phyloP scores from a whole-genome alignment of 2,113 vertebrate species.

The Xiphorhynchus elegans region DNA sequence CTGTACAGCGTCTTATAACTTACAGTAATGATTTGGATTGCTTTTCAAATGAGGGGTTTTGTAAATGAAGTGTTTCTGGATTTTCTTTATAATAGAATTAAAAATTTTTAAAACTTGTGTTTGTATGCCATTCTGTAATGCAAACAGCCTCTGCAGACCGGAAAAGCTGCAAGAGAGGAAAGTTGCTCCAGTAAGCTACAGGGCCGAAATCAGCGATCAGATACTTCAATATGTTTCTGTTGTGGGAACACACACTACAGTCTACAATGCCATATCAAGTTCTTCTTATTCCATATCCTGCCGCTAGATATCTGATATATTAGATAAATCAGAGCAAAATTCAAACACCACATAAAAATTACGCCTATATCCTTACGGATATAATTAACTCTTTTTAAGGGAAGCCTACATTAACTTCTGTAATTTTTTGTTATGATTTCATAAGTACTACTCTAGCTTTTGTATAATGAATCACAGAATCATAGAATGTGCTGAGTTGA shows the following conservation, averaged over 20 bases:
- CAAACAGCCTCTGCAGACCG: neutral
- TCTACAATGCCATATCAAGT: neutral
- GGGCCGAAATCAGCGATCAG: neutral
- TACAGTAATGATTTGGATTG: neutral
- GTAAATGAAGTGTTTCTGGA: neutral
- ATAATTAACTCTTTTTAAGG: neutral
- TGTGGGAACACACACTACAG: neutral
- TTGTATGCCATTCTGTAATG: neutral
- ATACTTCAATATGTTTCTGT: neutral
- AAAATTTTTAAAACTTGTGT: neutral
- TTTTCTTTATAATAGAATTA: neutral
- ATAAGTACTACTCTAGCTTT: neutral
- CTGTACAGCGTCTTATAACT: neutral
- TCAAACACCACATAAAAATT: neutral
- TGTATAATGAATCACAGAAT: neutral
- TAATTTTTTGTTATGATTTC: neutral
- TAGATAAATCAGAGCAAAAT: neutral
- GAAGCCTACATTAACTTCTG: neutral
- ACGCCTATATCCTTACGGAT: neutral
- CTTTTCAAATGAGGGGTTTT: neutral
- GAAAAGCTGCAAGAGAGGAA: neutral
- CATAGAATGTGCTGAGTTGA: neutral
- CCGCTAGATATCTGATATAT: neutral
- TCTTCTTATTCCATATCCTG: neutral
- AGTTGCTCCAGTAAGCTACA: neutral